A percentile compares a stretch with the other conserved stretches of the same genome.
These are phyloP conservation scores for Mactra quadrangularis DNA, from an alignment of 1,140 invertebrate genomes.

Conservation along the genomic window DNA sequence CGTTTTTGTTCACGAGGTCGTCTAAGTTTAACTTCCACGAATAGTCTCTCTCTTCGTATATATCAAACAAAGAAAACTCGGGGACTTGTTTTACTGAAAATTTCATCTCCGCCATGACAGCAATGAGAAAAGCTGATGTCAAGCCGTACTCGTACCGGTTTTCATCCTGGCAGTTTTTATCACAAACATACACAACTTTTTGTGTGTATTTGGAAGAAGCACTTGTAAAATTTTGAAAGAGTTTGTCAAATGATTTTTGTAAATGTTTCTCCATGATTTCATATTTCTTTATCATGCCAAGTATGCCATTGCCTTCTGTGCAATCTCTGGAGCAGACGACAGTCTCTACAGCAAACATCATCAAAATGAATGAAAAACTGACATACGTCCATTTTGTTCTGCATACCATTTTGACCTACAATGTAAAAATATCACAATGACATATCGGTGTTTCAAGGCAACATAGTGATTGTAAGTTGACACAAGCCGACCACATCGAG, in stretches of 20 bases:
- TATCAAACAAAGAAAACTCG: background rate
- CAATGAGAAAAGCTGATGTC: constrained; percentile 1
- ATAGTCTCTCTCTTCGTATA: constrained; percentile 14
- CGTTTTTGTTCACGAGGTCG: background rate
- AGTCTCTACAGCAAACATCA: too few species aligned
- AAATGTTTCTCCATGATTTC: too few species aligned
- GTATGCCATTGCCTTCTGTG: too few species aligned
- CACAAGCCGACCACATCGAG: too few species aligned
- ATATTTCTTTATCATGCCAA: too few species aligned
- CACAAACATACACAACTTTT: background rate
- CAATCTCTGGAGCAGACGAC: too few species aligned
- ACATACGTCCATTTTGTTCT: too few species aligned
- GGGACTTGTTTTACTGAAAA: background rate
- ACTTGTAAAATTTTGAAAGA: background rate
- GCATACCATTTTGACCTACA: too few species aligned
- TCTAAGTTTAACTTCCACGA: constrained; percentile 1
- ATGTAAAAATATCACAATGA: too few species aligned
- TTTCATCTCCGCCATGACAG: constrained; percentile 8
- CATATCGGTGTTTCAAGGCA: too few species aligned
- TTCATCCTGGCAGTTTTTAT: background rate
- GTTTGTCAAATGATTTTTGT: constrained; percentile 6
- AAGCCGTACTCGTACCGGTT: constrained; percentile 11
- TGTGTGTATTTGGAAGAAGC: background rate
- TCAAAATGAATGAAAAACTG: too few species aligned
- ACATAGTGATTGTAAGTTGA: too few species aligned